Evolutionary conservation across 2,888 invertebrate genomes (phyloP), one percentile per base, ranked within the genome.

Genomic region (Taphrorychus bicolor): DNA sequence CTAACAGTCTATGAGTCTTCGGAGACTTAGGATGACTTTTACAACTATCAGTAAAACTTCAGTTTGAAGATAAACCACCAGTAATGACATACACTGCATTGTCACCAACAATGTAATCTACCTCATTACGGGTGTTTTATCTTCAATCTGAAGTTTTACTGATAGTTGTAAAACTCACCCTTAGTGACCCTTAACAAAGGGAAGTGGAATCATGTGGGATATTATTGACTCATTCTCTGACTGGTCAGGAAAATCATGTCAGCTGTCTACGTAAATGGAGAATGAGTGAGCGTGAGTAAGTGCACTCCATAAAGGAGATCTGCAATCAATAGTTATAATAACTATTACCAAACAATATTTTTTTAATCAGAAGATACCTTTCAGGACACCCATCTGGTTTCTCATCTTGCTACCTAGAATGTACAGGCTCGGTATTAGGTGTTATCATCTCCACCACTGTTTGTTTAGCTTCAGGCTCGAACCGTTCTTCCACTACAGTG

Each of bases 401-500:
- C 23, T 72, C 73, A 71, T 74, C 74, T 72, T 80, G 83, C 80
- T 82, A 81, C 80, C 83, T 81, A 62, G 76, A 76, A 9, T 61
- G 64, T 0, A 51, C 64, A 7, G 24, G 54, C 21, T 22, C 21
- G 3, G 59, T 24, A 18, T 81, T 80, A 5, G 82, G 82, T n/a
- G 82, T 81, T 78, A 82, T 77, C 74, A 80, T 76, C 70, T 82
- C 81, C 41, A 82, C 76, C 19, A 80, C 78, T 11, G 82, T 82
- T 17, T 79, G 81, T 70, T 82, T 82, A 11, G 81, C 90, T 79
- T 92, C 92, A 3, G 90, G 88, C 79, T 93, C 93, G 11, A 92
- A 93, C 68, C 91, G 87, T 77, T 93, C 93, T 78, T 94, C 94
- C 19, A 93, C 85, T 19, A 94, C 94, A 0, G 93, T 93, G 80